Conservation (phyloP, 2,888 invertebrate species). For the Psylliodes chrysocephalus region DNA sequence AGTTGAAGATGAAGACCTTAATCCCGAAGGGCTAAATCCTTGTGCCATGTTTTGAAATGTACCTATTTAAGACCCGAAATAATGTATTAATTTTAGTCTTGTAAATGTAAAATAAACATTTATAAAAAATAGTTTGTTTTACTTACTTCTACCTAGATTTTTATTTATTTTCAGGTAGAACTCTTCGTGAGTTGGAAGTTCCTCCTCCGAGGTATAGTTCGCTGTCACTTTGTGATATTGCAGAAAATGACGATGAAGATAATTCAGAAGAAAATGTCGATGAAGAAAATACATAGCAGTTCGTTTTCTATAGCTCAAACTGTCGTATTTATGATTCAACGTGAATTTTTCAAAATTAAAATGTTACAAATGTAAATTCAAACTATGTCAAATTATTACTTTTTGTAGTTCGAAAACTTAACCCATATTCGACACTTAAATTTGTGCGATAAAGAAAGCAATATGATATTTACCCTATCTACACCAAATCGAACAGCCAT, state of each 20-base stretch:
- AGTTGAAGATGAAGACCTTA: constrained; percentile 1
- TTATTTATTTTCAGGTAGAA: constrained; percentile 2
- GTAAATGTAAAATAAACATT: not conserved
- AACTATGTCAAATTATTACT: too few relatives aligned
- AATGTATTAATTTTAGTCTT: not conserved
- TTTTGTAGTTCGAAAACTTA: too few relatives aligned
- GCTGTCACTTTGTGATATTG: not conserved
- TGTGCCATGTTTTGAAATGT: not conserved
- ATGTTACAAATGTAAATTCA: too few relatives aligned
- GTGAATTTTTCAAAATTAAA: too few relatives aligned
- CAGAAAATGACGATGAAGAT: not conserved
- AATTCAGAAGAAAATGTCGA: not conserved
- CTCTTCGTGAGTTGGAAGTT: not conserved
- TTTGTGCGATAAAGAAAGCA: too few relatives aligned
- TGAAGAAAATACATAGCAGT: not conserved
- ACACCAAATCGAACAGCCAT: too few relatives aligned
- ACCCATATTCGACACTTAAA: too few relatives aligned
- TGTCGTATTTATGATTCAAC: too few relatives aligned
- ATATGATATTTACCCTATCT: too few relatives aligned
- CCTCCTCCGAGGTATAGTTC: not conserved
- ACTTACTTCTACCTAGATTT: too few relatives aligned
- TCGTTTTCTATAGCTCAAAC: too few relatives aligned
- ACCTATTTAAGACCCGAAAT: not conserved
- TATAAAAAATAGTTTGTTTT: not conserved
- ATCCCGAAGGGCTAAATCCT: not conserved